Conservation (phyloP, 2,888 invertebrate species). For the Anarsia innoxiella region DNA sequence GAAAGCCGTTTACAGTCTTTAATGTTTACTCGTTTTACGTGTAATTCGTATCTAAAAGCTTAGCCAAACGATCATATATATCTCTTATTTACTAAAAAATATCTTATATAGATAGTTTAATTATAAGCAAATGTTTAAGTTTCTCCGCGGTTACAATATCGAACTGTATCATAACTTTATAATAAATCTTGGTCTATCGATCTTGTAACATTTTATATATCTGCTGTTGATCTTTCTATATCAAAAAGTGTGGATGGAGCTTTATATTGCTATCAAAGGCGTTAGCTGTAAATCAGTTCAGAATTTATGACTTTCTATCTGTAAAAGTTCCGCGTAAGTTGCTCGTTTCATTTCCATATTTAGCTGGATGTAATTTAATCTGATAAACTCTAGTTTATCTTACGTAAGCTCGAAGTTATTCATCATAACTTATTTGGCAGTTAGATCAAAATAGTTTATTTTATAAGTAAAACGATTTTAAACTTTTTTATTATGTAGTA, state of each 20-base stretch:
- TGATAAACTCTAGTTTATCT: slow-evolving; percentile 14
- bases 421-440: slow-evolving; percentile 7
- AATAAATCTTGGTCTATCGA: too few species aligned
- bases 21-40: slow-evolving; percentile 38
- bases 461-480: too few species aligned
- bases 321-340: slow-evolving; percentile 14
- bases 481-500: not conserved
- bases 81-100: too few species aligned
- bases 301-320: slow-evolving; percentile 26
- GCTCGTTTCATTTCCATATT: slow-evolving; percentile 22
- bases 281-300: slow-evolving; percentile 30
- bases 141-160: too few species aligned
- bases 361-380: slow-evolving; percentile 15
- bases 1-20: slow-evolving; percentile 31
- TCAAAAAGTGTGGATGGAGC: too few species aligned
- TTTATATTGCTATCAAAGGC: not conserved
- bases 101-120: too few species aligned
- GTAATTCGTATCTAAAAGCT: slow-evolving; percentile 20
- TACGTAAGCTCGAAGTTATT: slow-evolving; percentile 15
- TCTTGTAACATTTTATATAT: too few species aligned
- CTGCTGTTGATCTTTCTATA: too few species aligned
- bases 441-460: not conserved
- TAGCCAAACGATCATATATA: too few species aligned
- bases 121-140: too few species aligned
- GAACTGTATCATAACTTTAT: too few species aligned